Base-by-base conservation (phyloP, 2,888 invertebrate genomes). In the Caenorhabditis drosophilae region DNA sequence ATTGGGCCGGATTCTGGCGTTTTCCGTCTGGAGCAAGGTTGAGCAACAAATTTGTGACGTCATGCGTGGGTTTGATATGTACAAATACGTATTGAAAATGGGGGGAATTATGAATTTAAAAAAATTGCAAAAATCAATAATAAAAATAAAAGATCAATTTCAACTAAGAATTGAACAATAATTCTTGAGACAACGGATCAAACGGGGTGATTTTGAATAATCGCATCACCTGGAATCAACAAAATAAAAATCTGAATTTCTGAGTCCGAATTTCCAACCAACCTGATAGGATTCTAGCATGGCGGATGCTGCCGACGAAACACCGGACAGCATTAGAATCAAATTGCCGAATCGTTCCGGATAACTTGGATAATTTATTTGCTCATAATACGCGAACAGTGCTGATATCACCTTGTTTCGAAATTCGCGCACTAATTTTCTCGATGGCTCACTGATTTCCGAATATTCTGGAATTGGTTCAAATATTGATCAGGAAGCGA, bases 181-280 rank as follows among this genome's bases (percentile, higher is more conserved):
- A 68, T 57, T 82, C 78, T 55, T 82, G 77, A 12, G 81, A 76
- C n/a, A 82, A 62, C 4, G 62, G 70, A 53, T 82, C 82, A 58
- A 82, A 82, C 22, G 73, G 67, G 6, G 76, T 81, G 40, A 82
- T 75, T 60, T 81, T 76, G 73, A 82, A 82, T 15, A 81, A 67
- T 4, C 80, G 71, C 80, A 80, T 80, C 34, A 79, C 73, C 73
- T 75, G 59, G 4, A 73, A 48, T n/a, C n/a, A n/a, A 46, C 16
- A 18, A 16, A 9, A 31, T 31, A 9, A 12, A 22, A 20, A 20
- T 25, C 23, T 35, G 4, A 16, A 6, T 31, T 31, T 46, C 11
- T 23, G 11, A 7, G 20, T 31, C 31, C 12, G 12, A 31, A 31
- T 9, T 9, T 31, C 31, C 31, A 31, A n/a, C n/a, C n/a, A 31